These are phyloP conservation scores for Poecile atricapillus DNA, from an alignment of 2,113 vertebrate genomes.

Conservation along the genomic window DNA sequence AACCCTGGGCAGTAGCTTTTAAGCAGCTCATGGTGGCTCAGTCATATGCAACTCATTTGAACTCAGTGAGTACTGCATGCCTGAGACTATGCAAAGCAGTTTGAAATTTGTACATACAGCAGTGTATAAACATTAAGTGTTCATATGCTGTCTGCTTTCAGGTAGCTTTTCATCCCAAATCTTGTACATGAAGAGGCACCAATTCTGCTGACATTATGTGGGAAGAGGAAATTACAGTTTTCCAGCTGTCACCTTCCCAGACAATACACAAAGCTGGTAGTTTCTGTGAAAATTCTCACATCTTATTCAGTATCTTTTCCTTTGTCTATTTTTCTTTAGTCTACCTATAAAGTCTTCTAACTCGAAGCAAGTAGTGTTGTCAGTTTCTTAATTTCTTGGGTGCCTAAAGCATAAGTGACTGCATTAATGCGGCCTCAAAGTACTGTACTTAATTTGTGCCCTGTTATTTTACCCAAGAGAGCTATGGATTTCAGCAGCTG, in stretches of 20 bases:
- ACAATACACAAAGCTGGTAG: not conserved
- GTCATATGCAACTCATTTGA: not conserved
- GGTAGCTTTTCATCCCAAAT: not conserved
- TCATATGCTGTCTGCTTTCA: not conserved
- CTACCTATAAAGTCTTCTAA: not conserved
- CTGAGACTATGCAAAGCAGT: not conserved
- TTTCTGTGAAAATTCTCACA: not conserved
- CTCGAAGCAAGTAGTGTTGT: not conserved
- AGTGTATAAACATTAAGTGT: not conserved
- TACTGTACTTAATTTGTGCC: not conserved
- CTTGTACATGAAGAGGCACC: not conserved
- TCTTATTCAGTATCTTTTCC: not conserved
- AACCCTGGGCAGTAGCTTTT: not conserved
- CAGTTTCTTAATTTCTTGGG: not conserved
- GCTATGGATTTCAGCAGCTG: not conserved
- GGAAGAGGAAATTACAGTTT: not conserved
- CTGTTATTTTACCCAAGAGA: not conserved
- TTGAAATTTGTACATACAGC: not conserved
- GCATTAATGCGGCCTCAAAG: not conserved
- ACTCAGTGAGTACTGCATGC: not conserved
- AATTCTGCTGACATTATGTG: not conserved
- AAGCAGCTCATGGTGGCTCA: not conserved
- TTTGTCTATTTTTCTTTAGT: not conserved
- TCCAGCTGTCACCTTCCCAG: not conserved
- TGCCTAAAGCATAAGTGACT: not conserved